Base-by-base conservation (phyloP, 2,113 vertebrate species). In the Tenebrosternarchus preto region DNA sequence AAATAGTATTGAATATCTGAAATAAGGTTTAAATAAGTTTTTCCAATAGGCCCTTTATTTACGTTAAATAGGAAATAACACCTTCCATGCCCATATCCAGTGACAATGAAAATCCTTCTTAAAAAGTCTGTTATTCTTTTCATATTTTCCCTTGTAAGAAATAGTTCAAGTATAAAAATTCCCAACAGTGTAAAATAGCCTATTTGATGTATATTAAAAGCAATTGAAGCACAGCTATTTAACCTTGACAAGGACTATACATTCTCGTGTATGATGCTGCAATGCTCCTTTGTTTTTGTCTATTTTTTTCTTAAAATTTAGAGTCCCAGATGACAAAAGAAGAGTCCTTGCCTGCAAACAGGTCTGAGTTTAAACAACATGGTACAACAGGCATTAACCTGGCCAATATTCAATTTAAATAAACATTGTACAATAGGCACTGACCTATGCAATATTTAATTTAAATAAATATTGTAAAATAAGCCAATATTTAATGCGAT, bases 131-230 rank as follows among this genome's bases (percentile, higher is more conserved):
- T 70, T 63, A 33, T 78, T 43, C 36, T 70, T 36, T 72, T 72
- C 91, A 94, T 95, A 94, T 95, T 95, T 95, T 98, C 96, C 97
- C 97, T 98, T 97, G 96, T 99, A 98, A 94, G 96, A 98, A 98
- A 98, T 95, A 96, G 94, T 98, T 97, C 96, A 98, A 98, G 97
- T 98, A 98, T 98, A 98, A 98, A 96, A 96, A 92, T 91, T 93
- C 95, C 95, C 94, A 94, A 97, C 95, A 98, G 95, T 97, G 96
- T 98, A 98, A 97, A 98, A 97, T 95, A 96, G 93, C 94, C 92
- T 93, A 93, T 95, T 93, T 94, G 94, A 95, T 95, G 95, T 95
- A 91, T 90, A 89, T 89, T 88, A 95, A 93, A 93, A 96, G 95
- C 95, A 94, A 95, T 95, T 96, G 93, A 96, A 97, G 94, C 91